Conservation (phyloP, 2,888 invertebrate species). For the Dryocosmus kuriphilus region DNA sequence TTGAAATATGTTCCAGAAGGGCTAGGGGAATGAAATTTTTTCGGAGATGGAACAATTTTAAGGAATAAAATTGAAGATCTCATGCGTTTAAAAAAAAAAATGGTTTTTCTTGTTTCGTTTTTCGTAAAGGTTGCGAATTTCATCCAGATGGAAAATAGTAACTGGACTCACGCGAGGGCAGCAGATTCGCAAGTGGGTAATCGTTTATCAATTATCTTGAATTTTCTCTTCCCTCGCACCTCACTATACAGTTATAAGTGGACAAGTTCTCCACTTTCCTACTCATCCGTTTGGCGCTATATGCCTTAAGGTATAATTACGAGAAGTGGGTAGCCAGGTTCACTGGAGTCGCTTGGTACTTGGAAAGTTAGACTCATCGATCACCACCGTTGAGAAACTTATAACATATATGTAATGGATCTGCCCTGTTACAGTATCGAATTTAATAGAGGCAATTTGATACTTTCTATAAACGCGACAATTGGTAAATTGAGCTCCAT, state of each 20-base stretch:
- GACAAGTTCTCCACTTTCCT: slow-evolving; percentile 4
- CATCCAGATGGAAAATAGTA: background rate
- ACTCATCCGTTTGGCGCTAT: slow-evolving; percentile 2
- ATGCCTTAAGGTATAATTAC: slow-evolving; percentile 32
- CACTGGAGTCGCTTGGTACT: slow-evolving; percentile 6
- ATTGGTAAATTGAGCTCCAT: background rate
- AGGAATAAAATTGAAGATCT: too few relatives aligned
- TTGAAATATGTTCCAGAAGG: too few relatives aligned
- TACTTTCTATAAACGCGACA: slow-evolving; percentile 4
- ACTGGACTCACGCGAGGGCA: background rate
- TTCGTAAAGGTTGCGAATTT: too few relatives aligned
- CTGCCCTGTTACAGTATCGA: slow-evolving; percentile 3
- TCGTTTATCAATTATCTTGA: slow-evolving; percentile 7
- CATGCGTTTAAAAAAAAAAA: too few relatives aligned
- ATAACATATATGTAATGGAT: background rate
- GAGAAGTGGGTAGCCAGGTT: slow-evolving; percentile 10
- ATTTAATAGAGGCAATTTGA: slow-evolving; percentile 4
- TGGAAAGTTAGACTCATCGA: slow-evolving; percentile 16
- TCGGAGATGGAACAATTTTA: too few relatives aligned
- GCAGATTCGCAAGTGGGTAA: slow-evolving; percentile 5
- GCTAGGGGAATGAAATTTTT: too few relatives aligned
- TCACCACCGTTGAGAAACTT: slow-evolving; percentile 1
- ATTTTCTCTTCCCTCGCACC: slow-evolving; percentile 6
- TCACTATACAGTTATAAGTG: slow-evolving; percentile 9
- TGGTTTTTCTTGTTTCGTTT: too few relatives aligned